phyloP scores from a whole-genome alignment of 2,113 vertebrate genomes.

The Thermophis baileyi region DNA sequence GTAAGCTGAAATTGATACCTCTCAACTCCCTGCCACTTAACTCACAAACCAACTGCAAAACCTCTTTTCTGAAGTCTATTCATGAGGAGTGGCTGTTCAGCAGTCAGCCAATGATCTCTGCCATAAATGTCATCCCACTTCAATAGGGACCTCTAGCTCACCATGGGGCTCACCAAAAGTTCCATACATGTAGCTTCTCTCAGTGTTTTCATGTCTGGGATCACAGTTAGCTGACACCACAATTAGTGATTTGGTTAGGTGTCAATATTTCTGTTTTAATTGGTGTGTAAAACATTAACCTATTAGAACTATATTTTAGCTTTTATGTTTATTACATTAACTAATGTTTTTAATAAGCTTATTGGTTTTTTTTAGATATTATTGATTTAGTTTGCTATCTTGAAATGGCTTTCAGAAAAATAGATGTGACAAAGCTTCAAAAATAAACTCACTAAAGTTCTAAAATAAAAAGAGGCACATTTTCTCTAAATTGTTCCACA shows the following conservation, averaged over 20 bases:
- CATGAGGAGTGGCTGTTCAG: neutral
- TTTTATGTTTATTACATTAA: neutral
- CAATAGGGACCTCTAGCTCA: neutral
- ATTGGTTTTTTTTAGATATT: neutral
- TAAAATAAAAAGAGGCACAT: neutral
- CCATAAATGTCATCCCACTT: neutral
- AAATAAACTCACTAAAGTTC: neutral
- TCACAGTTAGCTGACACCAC: neutral
- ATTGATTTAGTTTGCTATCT: neutral
- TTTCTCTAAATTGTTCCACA: neutral
- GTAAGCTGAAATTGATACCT: neutral
- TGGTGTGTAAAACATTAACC: neutral
- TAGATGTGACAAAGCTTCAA: neutral
- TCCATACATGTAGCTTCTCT: neutral
- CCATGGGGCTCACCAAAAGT: neutral
- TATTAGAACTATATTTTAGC: neutral
- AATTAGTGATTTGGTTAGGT: neutral
- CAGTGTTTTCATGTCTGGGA: neutral
- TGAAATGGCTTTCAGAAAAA: neutral
- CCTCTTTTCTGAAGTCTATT: neutral
- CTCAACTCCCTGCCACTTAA: neutral
- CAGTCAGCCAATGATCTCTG: too few species aligned
- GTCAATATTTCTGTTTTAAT: neutral
- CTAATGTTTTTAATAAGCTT: neutral
- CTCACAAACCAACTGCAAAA: neutral